A percentile compares a stretch with the other conserved stretches of the same genome.
These are phyloP conservation scores for Euproctis similis DNA, from an alignment of 2,888 invertebrate genomes.

Conservation along the genomic window DNA sequence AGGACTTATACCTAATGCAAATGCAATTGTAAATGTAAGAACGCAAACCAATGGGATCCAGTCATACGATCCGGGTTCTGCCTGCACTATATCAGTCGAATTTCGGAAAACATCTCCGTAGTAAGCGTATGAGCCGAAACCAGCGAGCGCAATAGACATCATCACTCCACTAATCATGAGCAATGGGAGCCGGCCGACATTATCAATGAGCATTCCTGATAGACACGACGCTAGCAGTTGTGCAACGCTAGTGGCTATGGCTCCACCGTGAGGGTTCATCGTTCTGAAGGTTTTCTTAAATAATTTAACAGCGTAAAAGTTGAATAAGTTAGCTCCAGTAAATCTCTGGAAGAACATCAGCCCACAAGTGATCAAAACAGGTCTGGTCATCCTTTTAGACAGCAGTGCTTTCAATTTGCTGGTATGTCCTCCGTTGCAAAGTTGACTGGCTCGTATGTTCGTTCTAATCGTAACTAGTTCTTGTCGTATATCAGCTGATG, in stretches of 20 bases:
- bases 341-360: conserved; percentile 93
- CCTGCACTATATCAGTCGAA: conserved; percentile 41
- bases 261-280: conserved; percentile 87
- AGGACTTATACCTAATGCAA: conserved; percentile 85
- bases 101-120: conserved; percentile 79
- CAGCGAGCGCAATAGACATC: conserved; percentile 89
- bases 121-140: conserved; percentile 90
- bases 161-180: conserved; percentile 88
- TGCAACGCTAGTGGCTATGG: conserved; percentile 88
- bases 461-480: conserved; percentile 83
- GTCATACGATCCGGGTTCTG: conserved; percentile 76
- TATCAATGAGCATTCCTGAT: conserved; percentile 89
- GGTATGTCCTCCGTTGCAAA: conserved; percentile 46
- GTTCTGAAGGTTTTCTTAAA: conserved; percentile 88
- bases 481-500: conserved; percentile 83
- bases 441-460: conserved; percentile 77
- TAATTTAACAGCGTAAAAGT: conserved; percentile 89
- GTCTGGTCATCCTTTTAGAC: conserved; percentile 74
- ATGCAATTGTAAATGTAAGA: conserved; percentile 87
- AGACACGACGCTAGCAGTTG: conserved; percentile 88
- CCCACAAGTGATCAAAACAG: conserved; percentile 87
- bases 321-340: conserved; percentile 88
- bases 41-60: conserved; percentile 91
- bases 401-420: conserved; percentile 52
- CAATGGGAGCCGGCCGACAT: conserved; percentile 87